A percentile compares a stretch with the other conserved stretches of the same genome.
phyloP scores from a whole-genome alignment of 53 echinoderm and acorn worm species.

The Pentamera pediparva region DNA sequence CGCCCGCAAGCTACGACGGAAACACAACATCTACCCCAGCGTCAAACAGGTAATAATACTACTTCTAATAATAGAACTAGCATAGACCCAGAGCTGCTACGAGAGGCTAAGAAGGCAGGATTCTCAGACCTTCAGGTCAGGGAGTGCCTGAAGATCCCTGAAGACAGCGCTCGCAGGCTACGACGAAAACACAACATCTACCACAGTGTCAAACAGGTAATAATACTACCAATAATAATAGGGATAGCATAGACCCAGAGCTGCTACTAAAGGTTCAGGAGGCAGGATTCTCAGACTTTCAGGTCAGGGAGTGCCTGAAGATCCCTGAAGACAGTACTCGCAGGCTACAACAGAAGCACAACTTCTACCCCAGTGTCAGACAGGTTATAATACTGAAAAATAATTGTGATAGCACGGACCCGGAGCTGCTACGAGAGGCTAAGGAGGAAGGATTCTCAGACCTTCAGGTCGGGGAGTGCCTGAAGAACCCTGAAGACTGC shows the following conservation, averaged over 20 bases:
- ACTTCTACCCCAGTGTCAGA: too few relatives aligned
- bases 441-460: conserved; percentile 91
- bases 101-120: conserved; percentile 67
- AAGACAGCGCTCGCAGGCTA: conserved; percentile 56
- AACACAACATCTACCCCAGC: conserved; percentile 67
- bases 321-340: too few relatives aligned
- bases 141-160: conserved; percentile 39
- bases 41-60: too few relatives aligned
- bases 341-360: too few relatives aligned
- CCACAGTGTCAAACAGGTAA: conserved; percentile 98
- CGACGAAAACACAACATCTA: conserved; percentile 46
- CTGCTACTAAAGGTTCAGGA: too few relatives aligned
- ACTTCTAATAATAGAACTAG: too few relatives aligned
- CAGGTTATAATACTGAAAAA: too few relatives aligned
- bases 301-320: too few relatives aligned
- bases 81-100: conserved; percentile 46
- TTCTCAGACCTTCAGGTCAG: conserved; percentile 83
- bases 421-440: conserved; percentile 57
- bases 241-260: too few relatives aligned
- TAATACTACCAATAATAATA: too few relatives aligned
- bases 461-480: conserved; percentile 58
- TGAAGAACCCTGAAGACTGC: conserved; percentile 55
- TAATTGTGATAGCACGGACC: conserved; percentile 54
- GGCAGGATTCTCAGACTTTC: too few relatives aligned
- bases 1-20: conserved; percentile 51